A percentile compares a stretch with the other conserved stretches of the same genome.
These are phyloP conservation scores for Distichodus sexfasciatus DNA, from an alignment of 2,797 vertebrate genomes.

Conservation along the genomic window DNA sequence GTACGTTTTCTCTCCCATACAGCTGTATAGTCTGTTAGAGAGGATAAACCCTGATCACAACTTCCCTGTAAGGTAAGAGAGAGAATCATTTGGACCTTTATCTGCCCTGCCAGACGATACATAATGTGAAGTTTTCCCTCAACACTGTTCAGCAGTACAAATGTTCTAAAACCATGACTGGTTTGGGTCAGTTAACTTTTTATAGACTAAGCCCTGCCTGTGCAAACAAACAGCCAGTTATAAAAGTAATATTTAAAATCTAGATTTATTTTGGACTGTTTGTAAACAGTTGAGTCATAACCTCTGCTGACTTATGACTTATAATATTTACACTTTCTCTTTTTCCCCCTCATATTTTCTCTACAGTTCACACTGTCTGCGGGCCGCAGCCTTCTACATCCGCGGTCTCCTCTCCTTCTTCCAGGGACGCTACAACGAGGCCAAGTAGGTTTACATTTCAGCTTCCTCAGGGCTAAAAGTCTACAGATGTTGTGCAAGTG, in stretches of 20 bases:
- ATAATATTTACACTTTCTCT: not conserved
- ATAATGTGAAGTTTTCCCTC: no score
- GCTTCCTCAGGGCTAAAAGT: not conserved
- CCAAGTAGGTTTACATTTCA: constrained; percentile 81
- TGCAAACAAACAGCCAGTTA: no score
- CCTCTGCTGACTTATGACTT: no score
- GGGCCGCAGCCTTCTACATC: constrained; percentile 96
- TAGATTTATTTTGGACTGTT: not conserved
- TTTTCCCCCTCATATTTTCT: not conserved
- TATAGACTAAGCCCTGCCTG: no score
- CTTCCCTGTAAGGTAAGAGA: constrained; percentile 90
- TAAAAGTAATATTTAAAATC: no score
- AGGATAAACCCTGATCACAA: constrained; percentile 98
- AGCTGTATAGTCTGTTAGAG: constrained; percentile 95
- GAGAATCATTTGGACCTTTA: not conserved
- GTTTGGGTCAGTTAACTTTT: no score
- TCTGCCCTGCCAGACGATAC: not conserved
- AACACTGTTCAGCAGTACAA: no score
- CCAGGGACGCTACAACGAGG: constrained; percentile 97
- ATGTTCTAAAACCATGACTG: no score
- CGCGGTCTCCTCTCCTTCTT: constrained; percentile 97
- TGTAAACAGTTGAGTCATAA: no score
- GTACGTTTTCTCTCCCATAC: not conserved
- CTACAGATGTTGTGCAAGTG: not conserved
- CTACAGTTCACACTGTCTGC: constrained; percentile 90